Conservation (phyloP, 2,797 vertebrate genomes). For the Pachyuromys duprasi region DNA sequence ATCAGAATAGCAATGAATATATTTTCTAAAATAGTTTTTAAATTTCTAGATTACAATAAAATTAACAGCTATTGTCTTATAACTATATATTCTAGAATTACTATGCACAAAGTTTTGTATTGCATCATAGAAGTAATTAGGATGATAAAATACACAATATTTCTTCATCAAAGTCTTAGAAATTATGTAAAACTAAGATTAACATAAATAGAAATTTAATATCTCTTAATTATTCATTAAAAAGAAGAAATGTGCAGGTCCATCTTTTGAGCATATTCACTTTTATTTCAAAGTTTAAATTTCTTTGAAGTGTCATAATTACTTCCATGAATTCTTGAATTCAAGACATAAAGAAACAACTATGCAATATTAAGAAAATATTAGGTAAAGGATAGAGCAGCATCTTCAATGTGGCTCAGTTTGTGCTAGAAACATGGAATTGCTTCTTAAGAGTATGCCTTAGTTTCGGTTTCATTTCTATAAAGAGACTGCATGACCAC, state of each 20-base stretch:
- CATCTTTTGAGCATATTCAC: not conserved
- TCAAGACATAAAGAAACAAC: not conserved
- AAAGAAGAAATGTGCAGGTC: not conserved
- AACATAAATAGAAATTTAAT: not conserved
- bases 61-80: not conserved
- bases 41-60: constrained; percentile 5
- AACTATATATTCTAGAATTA: not conserved
- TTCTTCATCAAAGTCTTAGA: not conserved
- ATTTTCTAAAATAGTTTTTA: not conserved
- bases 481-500: not conserved
- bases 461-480: not conserved
- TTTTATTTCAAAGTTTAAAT: constrained; percentile 51
- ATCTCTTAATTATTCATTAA: not conserved
- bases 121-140: not conserved
- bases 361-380: not conserved
- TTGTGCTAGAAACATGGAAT: not conserved
- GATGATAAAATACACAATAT: not conserved
- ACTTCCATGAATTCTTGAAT: not conserved
- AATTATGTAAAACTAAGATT: not conserved
- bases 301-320: not conserved
- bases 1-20: not conserved
- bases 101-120: not conserved
- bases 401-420: not conserved
- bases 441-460: not conserved
- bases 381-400: not conserved